Evolutionary conservation across 2,113 vertebrate genomes (phyloP), one percentile per base, ranked within the genome.

Genomic region (Hypanus sabinus): DNA sequence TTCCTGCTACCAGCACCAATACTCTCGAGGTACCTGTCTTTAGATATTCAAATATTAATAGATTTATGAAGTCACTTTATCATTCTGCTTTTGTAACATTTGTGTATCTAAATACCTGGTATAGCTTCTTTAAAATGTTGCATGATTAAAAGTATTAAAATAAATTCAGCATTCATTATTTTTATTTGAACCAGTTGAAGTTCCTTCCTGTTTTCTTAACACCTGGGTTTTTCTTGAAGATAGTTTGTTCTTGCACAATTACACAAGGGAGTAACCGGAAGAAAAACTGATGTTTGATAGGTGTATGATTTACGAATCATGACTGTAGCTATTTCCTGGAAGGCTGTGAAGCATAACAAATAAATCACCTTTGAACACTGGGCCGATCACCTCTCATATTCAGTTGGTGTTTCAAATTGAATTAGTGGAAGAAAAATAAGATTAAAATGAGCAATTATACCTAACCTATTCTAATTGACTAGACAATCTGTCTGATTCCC

Each of bases 1-100:
- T 97, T 96, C 96, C 97, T 57, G 98, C 99, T 96, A 62, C 85
- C 16, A 97, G 97, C 97, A 99, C 98, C 95, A 97, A 98, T 97
- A 98, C 98, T 94, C 97, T 99, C 97, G 99, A 99, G 98, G 99
- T 98, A 95, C 75, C 16, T 24, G 75, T 62, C 62, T 71, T 92
- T 38, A 46, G 38, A 55, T 65, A 68, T n/a, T n/a, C 27, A 62
- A 65, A 30, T 60, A 85, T 85, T 33, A 65, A 68, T 33, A 88
- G 16, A 62, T 88, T 12, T 30, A 60, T 65, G 62, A 10, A 83
- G 33, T 33, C 60, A 62, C 3, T 88, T 88, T n/a, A 62, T 90
- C 62, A 88, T 62, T 87, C 65, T 20, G 14, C 85, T 65, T 33
- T 79, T 36, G 33, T 79, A 65, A 65, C 65, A 33, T 20, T 65